Conservation (phyloP, 2,888 invertebrate genomes). For the Odontocerum albicorne region DNA sequence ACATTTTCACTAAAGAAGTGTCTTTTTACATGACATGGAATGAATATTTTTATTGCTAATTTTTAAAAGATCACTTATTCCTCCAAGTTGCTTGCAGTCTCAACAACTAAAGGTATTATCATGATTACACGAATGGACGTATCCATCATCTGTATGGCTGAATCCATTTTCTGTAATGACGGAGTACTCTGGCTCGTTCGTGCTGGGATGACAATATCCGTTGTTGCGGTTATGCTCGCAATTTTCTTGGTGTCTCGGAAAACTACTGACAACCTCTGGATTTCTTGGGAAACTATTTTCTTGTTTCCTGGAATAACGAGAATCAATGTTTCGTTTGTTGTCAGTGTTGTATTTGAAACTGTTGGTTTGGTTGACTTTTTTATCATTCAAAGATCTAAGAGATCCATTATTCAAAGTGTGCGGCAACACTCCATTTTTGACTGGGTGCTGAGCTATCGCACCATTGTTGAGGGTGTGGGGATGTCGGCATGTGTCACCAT, state of each 20-base stretch:
- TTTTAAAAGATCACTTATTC: slow-evolving; percentile 59
- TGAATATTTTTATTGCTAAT: slow-evolving; percentile 60
- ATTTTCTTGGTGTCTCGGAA: slow-evolving; percentile 43
- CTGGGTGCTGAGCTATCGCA: slow-evolving; percentile 48
- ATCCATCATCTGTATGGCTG: slow-evolving; percentile 45
- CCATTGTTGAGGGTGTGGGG: slow-evolving; percentile 57
- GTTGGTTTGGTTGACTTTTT: slow-evolving; percentile 51
- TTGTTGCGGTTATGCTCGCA: slow-evolving; percentile 46
- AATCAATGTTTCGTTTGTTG: slow-evolving; percentile 55
- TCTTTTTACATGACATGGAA: slow-evolving; percentile 46
- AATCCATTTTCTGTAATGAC: slow-evolving; percentile 52
- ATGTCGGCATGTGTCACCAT: slow-evolving; percentile 63
- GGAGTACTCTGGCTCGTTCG: slow-evolving; percentile 57
- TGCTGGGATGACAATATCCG: slow-evolving; percentile 42
- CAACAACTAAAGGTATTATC: slow-evolving; percentile 59
- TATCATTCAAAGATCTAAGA: slow-evolving; percentile 53
- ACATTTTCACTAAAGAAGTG: slow-evolving; percentile 31
- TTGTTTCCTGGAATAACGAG: slow-evolving; percentile 56
- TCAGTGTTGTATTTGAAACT: slow-evolving; percentile 54
- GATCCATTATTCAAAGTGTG: slow-evolving; percentile 56
- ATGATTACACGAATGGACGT: slow-evolving; percentile 52
- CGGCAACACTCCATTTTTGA: slow-evolving; percentile 33
- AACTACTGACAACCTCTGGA: slow-evolving; percentile 52
- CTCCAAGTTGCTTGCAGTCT: slow-evolving; percentile 51
- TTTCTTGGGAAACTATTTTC: slow-evolving; percentile 56